Base-by-base conservation (phyloP, 2,888 invertebrate species). In the Diogma glabrata region DNA sequence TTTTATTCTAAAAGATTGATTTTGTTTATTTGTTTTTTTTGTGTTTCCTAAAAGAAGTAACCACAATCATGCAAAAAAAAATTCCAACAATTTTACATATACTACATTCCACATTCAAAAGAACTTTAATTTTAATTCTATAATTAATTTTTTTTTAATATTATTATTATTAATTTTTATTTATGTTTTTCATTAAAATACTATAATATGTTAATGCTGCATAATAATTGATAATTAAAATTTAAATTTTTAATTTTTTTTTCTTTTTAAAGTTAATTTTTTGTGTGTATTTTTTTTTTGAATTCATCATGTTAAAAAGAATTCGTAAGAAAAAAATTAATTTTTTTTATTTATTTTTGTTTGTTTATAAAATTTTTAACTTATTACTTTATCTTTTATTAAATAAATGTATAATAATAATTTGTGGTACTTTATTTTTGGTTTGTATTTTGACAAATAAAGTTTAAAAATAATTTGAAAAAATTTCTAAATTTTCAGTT, bases 41-140 rank as follows among this genome's bases (percentile, higher is more conserved):
- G 20, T 40, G 19, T 12, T 38, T 16, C 23, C 7, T 36, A n/a
- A 23, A 40, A 40, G 38, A 40, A 50, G 50, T 50, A 50, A 50
- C 50, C 40, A 26, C 50, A 40, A 26, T 26, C 19, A 38, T 50
- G 50, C 50, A 24, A 26, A 26, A 30, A 43, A n/a, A 50, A 46
- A 52, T 70, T 70, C 70, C 71, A 73, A 72, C 72, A 72, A 71
- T 72, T 72, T 57, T 60, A 62, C 60, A 72, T 73, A 73, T 72
- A 72, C 72, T 73, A 73, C 72, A 73, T 72, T 70, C 71, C 73
- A 73, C 72, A 73, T 59, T 60, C 72, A 71, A 72, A 72, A 72
- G 69, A 70, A 52, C 53, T 53, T 52, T 50, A 16, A 51, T 54
- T 53, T 52, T 50, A 46, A 24, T 46, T 46, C 16, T 46, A 54